Evolutionary conservation across 2,113 vertebrate species (phyloP), one percentile per base, ranked within the genome.

Genomic region (Erinaceus europaeus): DNA sequence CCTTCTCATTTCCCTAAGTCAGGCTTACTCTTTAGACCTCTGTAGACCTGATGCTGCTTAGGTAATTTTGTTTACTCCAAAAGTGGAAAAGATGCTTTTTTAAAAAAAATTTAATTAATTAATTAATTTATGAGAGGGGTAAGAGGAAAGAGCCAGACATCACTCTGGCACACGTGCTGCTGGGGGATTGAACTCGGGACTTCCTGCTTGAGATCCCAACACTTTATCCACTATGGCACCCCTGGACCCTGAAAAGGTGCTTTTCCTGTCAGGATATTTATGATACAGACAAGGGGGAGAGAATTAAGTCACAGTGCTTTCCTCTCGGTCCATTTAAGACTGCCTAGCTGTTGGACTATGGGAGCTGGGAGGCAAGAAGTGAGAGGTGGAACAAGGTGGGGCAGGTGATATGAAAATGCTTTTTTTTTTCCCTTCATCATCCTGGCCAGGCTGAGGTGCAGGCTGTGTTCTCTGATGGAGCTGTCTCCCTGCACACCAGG

Each of bases 381-480:
- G 6, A 46, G 71, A 10, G 6, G 32, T 69, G 21, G 44, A 7
- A 9, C 7, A 2, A 0, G 10, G 52, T 36, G 55, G n/a, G 27
- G 64, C 40, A 14, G 17, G 14, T 14, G 42, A 10, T 1, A 0
- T 18, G 50, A 7, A 3, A 6, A 44, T 13, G 38, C 93, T 48
- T 74, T n/a, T n/a, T n/a, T n/a, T n/a, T n/a, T 85, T 95, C 97
- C 95, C 95, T 97, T 97, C 93, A 98, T 83, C n/a, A 4, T 13
- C 12, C 1, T 55, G 27, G 3, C 48, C 94, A 99, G 99, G 99
- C 99, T 23, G 99, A 99, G 92, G 99, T 99, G 21, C 99, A 99
- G 97, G 98, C 99, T 0, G 97, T 99, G 13, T 99, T 98, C 95
- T 98, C 98, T 4, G 99, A 99, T 14, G 99, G 99, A 12, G 98